Evolutionary conservation across 1,140 invertebrate genomes (phyloP), one percentile per base, ranked within the genome.

Genomic region (Conopomorpha cramerella): DNA sequence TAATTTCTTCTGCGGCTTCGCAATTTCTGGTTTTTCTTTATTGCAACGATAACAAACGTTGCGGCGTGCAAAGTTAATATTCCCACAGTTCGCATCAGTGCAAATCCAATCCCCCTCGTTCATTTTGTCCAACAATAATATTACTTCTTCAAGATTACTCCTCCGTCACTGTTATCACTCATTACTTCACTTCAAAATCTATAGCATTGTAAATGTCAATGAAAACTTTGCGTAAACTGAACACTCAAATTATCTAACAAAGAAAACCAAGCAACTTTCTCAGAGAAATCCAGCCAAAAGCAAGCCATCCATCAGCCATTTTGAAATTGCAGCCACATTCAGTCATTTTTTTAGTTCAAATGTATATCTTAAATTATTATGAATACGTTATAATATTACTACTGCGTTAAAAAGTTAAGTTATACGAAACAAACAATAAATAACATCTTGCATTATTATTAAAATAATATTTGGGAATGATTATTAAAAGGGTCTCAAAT

Each of bases 11-110:
- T 93, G 92, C 60, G 77, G 79, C 14, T 35, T 50, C 34, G 50
- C 62, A n/a, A n/a, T n/a, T 58, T 81, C 80, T 67, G 84, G 80
- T 66, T 79, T 71, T 17, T 80, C 88, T 79, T 87, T 88, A 40
- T 89, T 88, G 82, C 95, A 98, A 45, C 93, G 85, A 79, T 98
- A 97, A 68, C 95, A 98, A 46, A 88, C 86, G 47, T 78, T 85
- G 57, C 95, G 79, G 47, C 94, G 83, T 11, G 93, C 91, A 84
- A 97, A 98, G 80, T 98, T 98, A 8, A 96, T 84, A 85, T 98
- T 97, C 32, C 86, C 90, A 82, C 95, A 96, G 63, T 90, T 93
- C 52, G 49, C 49, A 55, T 71, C 66, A 34, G 48, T 55, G 37
- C 71, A 76, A 53, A 76, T 76, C 71, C 71, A 76, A 49, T 76